Conservation (phyloP, 1,140 invertebrate species). For the Drosophila miranda region DNA sequence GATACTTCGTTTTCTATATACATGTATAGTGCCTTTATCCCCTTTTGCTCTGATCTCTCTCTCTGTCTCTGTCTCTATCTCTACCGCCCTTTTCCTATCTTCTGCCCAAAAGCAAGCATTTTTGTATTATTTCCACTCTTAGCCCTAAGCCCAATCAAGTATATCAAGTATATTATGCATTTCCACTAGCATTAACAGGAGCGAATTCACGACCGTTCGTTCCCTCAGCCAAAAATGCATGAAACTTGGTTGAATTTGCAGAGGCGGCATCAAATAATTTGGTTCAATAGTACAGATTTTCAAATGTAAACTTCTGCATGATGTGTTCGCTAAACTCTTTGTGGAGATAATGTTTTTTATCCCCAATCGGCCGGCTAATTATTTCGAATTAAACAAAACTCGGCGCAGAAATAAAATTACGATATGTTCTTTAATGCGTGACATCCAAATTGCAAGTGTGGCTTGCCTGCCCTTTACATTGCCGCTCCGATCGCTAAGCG, state of each 20-base stretch:
- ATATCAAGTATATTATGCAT: background rate
- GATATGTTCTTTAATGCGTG: too few species aligned
- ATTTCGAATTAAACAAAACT: too few species aligned
- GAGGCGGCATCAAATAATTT: background rate
- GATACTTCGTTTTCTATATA: conserved; percentile 14
- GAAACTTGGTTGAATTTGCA: conserved; percentile 40
- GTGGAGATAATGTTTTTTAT: too few species aligned
- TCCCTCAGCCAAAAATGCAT: too few species aligned
- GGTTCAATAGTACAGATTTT: background rate
- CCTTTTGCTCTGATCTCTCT: background rate
- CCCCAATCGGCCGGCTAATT: too few species aligned
- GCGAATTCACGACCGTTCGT: conserved; percentile 4
- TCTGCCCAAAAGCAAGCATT: conserved; percentile 21
- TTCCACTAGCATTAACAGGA: background rate
- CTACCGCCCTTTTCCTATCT: conserved; percentile 11
- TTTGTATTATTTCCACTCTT: conserved; percentile 10
- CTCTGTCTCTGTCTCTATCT: conserved; percentile 17
- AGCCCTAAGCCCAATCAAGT: conserved; percentile 23
- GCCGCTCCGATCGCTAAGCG: too few species aligned
- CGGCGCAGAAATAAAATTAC: too few species aligned
- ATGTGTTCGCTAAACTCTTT: conserved; percentile 18
- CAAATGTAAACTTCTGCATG: conserved; percentile 42
- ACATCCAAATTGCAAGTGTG: too few species aligned
- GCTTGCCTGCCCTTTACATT: too few species aligned
- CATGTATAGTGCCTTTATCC: background rate